Conservation (phyloP, 2,113 vertebrate genomes). For the Forbesichthys papilliferus region DNA sequence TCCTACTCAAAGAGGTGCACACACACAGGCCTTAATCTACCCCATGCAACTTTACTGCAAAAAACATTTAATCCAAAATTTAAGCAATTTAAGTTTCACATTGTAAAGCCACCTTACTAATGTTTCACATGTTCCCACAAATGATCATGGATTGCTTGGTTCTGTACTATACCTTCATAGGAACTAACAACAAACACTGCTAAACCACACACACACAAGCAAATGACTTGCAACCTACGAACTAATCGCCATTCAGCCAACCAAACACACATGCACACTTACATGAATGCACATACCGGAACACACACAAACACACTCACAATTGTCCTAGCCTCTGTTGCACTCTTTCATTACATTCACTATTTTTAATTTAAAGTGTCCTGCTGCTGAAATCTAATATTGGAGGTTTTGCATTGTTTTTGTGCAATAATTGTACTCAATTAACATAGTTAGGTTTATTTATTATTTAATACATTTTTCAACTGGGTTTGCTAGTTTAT, state of each 20-base stretch:
- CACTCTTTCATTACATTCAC: too few species aligned
- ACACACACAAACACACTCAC: conserved; percentile 16
- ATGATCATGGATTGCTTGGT: neutral
- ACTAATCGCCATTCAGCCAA: conserved; percentile 3
- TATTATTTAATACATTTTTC: too few species aligned
- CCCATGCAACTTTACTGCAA: neutral
- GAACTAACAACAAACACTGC: neutral
- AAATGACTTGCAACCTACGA: conserved; percentile 14
- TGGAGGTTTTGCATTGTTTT: too few species aligned
- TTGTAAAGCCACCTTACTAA: neutral
- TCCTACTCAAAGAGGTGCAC: conserved; percentile 89
- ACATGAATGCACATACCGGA: conserved; percentile 1
- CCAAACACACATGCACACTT: conserved; percentile 1
- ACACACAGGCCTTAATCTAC: neutral
- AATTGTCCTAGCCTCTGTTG: too few species aligned
- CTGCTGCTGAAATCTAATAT: too few species aligned
- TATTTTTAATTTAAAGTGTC: too few species aligned
- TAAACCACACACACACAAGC: conserved; percentile 5
- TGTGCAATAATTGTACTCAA: too few species aligned
- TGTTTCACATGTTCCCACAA: neutral
- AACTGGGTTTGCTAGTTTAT: too few species aligned
- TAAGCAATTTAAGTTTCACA: too few species aligned
- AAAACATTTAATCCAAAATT: neutral
- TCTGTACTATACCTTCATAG: neutral
- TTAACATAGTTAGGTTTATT: too few species aligned